phyloP scores from a whole-genome alignment of 2,888 invertebrate species.

The Thalpophila matura region DNA sequence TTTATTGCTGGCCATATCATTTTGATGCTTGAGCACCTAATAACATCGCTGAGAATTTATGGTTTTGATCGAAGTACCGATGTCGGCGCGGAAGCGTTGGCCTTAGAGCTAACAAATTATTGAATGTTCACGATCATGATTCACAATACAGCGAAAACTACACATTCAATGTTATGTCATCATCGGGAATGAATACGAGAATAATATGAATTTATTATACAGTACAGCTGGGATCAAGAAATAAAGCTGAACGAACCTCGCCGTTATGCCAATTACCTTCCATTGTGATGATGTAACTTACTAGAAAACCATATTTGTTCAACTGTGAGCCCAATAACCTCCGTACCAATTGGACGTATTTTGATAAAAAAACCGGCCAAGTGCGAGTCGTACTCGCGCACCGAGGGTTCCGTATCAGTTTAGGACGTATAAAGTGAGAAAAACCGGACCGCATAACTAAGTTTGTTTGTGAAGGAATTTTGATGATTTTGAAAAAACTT shows the following conservation, averaged over 20 bases:
- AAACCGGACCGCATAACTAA: no score
- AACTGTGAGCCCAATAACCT: conserved; percentile 30
- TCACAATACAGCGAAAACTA: neutral
- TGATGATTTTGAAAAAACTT: no score
- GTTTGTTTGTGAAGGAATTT: no score
- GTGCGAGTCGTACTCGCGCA: no score
- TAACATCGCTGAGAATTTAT: conserved; percentile 22
- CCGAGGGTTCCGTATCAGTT: no score
- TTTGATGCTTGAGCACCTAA: conserved; percentile 26
- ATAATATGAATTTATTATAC: conserved; percentile 35
- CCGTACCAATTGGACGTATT: conserved; percentile 12
- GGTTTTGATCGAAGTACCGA: conserved; percentile 18
- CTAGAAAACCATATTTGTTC: conserved; percentile 46
- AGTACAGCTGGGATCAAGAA: conserved; percentile 29
- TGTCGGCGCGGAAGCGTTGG: neutral
- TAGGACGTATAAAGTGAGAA: no score
- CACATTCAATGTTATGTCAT: conserved; percentile 20
- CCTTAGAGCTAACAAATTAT: neutral
- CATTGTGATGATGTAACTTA: conserved; percentile 56
- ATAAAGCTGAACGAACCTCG: conserved; percentile 32
- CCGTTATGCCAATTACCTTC: conserved; percentile 52
- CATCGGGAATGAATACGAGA: conserved; percentile 25
- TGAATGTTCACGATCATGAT: neutral
- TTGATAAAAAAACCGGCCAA: no score
- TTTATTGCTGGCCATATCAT: conserved; percentile 33